phyloP scores from a whole-genome alignment of 2,888 invertebrate species.

The Ormyrus rosae region DNA sequence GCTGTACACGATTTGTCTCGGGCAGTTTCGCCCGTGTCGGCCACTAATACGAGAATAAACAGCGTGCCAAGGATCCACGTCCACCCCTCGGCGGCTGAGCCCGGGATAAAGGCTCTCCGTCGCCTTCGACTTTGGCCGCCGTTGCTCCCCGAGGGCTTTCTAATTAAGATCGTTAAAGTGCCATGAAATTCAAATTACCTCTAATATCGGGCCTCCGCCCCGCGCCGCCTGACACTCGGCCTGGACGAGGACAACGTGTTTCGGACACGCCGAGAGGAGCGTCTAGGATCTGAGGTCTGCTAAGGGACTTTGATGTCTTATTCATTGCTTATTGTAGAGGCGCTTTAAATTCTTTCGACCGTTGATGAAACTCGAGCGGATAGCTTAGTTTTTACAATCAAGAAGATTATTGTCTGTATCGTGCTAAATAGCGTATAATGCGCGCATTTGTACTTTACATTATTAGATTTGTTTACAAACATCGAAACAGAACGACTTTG shows the following conservation, averaged over 20 bases:
- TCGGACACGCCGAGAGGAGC: constrained; percentile 10
- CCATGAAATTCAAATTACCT: constrained; percentile 75
- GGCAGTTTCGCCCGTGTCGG: constrained; percentile 12
- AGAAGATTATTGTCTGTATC: no score
- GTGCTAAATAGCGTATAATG: no score
- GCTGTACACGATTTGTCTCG: constrained; percentile 43
- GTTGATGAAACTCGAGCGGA: no score
- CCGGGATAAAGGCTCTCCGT: constrained; percentile 37
- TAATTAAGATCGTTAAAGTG: constrained; percentile 75
- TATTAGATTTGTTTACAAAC: no score
- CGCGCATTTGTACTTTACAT: no score
- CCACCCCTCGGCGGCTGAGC: constrained; percentile 34
- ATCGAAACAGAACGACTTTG: no score
- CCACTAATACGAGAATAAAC: constrained; percentile 72
- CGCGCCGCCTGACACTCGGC: background rate
- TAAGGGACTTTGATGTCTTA: no score
- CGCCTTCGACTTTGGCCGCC: constrained; percentile 43
- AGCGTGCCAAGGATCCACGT: constrained; percentile 66
- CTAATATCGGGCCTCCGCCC: constrained; percentile 64
- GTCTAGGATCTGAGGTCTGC: background rate
- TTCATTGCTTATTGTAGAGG: no score
- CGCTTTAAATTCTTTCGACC: no score
- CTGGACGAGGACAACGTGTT: background rate
- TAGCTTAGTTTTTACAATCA: no score
- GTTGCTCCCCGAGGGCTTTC: constrained; percentile 64